Conservation (phyloP, 1,140 invertebrate genomes). For the Drosophila bifasciata region DNA sequence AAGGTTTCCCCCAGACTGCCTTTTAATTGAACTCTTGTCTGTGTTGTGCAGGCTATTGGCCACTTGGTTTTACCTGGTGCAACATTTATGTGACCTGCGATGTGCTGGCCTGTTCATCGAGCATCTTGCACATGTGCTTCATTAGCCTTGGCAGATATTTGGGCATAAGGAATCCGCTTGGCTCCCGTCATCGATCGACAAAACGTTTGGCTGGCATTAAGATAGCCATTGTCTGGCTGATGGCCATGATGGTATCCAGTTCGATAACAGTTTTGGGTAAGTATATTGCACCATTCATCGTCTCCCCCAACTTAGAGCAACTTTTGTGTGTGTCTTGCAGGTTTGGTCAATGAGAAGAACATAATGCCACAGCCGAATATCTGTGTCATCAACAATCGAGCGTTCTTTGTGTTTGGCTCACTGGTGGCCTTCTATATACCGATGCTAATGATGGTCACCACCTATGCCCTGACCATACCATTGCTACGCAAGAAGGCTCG, state of each 20-base stretch:
- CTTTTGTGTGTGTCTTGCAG: slow-evolving; percentile 81
- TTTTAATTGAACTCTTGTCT: not conserved
- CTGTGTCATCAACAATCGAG: slow-evolving; percentile 94
- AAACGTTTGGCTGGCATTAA: slow-evolving; percentile 92
- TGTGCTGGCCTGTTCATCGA: slow-evolving; percentile 96
- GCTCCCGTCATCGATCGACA: slow-evolving; percentile 90
- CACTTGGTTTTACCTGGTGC: slow-evolving; percentile 93
- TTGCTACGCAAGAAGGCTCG: slow-evolving; percentile 90
- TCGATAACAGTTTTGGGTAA: slow-evolving; percentile 94
- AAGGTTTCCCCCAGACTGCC: no score
- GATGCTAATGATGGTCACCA: slow-evolving; percentile 95
- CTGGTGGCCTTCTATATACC: slow-evolving; percentile 96
- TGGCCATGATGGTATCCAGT: slow-evolving; percentile 93
- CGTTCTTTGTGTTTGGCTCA: slow-evolving; percentile 95
- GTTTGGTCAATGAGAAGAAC: slow-evolving; percentile 89
- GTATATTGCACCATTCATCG: no score
- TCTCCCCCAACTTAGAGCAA: no score
- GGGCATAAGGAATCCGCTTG: slow-evolving; percentile 95
- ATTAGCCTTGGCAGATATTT: slow-evolving; percentile 96
- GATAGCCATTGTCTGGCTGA: slow-evolving; percentile 93
- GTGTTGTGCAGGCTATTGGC: slow-evolving; percentile 92
- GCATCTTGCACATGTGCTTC: slow-evolving; percentile 99
- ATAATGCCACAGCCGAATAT: slow-evolving; percentile 90
- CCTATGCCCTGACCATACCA: slow-evolving; percentile 94
- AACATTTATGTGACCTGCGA: slow-evolving; percentile 97